phyloP scores from a whole-genome alignment of 2,888 invertebrate genomes.

The Habrosyne pyritoides region DNA sequence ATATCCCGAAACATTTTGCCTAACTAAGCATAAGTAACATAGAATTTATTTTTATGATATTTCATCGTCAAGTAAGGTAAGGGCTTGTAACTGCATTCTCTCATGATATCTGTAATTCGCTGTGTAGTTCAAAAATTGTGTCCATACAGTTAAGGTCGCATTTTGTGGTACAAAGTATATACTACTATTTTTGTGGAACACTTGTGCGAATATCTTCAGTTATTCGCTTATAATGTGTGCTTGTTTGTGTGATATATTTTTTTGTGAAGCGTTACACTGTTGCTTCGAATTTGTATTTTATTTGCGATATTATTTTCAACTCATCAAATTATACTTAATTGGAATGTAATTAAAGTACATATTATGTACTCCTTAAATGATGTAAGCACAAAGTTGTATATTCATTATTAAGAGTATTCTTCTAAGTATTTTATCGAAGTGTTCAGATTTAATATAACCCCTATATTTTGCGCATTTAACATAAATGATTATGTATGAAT shows the following conservation, averaged over 20 bases:
- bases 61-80: constrained; percentile 13
- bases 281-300: constrained; percentile 10
- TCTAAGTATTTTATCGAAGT: constrained; percentile 31
- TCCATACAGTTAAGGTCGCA: constrained; percentile 61
- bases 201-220: constrained; percentile 36
- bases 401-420: constrained; percentile 13
- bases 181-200: constrained; percentile 36
- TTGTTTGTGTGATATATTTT: constrained; percentile 54
- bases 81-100: constrained; percentile 11
- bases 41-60: constrained; percentile 65
- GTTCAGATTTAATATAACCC: constrained; percentile 33
- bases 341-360: background rate
- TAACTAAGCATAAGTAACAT: constrained; percentile 52
- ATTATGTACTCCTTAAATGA: background rate
- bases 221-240: constrained; percentile 49
- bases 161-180: constrained; percentile 74
- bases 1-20: constrained; percentile 22
- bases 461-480: constrained; percentile 21
- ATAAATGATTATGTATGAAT: constrained; percentile 13
- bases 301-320: background rate
- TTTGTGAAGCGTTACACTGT: constrained; percentile 28
- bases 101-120: constrained; percentile 44
- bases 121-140: constrained; percentile 44
- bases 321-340: background rate
- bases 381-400: constrained; percentile 6